Percentiles rank a stretch among this genome's conserved stretches.
Evolutionary conservation across 2,888 invertebrate genomes (phyloP).

Genomic region (Cheilosia impressa): DNA sequence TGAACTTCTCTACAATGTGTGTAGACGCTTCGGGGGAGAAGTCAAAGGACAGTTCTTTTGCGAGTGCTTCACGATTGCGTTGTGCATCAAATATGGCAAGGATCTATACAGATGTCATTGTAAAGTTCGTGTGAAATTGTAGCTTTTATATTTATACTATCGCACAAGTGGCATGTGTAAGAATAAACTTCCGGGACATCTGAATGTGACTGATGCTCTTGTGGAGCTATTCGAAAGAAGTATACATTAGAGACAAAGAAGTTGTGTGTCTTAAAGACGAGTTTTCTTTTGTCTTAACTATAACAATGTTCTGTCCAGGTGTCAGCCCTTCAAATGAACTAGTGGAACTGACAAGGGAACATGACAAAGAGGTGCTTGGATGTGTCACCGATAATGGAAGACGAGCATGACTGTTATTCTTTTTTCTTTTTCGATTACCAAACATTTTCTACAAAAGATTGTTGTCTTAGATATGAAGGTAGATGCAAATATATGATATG

Average conservation of each 20-base stretch:
- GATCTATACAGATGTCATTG: neutral
- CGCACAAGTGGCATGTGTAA: conserved; percentile 4
- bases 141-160: conserved; percentile 1
- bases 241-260: neutral
- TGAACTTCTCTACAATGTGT: conserved; percentile 31
- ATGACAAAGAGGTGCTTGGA: too few species aligned
- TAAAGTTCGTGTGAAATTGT: neutral
- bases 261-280: neutral
- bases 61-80: conserved; percentile 20
- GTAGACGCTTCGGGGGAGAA: conserved; percentile 31
- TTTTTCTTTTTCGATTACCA: too few species aligned
- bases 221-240: neutral
- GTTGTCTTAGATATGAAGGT: too few species aligned
- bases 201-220: neutral
- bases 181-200: conserved; percentile 1
- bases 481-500: too few species aligned
- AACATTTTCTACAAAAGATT: too few species aligned
- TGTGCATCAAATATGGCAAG: neutral
- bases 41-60: conserved; percentile 45
- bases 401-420: too few species aligned
- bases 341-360: too few species aligned
- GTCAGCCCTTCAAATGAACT: too few species aligned
- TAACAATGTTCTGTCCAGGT: too few species aligned
- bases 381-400: too few species aligned
- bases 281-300: too few species aligned